A percentile compares a stretch with the other conserved stretches of the same genome.
These are phyloP conservation scores for Notospermus geniculatus DNA, from an alignment of 1,140 invertebrate species.

Conservation along the genomic window DNA sequence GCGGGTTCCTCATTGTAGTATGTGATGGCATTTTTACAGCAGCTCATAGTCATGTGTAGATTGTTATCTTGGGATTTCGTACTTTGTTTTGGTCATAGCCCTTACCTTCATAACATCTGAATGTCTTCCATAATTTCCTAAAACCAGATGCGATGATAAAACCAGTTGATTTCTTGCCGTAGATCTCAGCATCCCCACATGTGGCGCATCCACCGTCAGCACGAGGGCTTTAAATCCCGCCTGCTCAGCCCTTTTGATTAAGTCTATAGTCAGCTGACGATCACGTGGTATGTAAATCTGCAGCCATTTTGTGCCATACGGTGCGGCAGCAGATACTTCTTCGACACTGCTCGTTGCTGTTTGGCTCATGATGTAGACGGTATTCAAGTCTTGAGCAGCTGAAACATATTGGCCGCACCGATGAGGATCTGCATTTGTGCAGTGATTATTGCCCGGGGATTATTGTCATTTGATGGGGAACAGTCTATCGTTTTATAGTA, in stretches of 20 bases:
- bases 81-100: too few relatives aligned
- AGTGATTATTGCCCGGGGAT: too few relatives aligned
- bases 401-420: constrained; percentile 37
- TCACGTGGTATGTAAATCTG: constrained; percentile 69
- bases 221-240: constrained; percentile 86
- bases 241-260: constrained; percentile 77
- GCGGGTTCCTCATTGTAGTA: too few relatives aligned
- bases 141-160: constrained; percentile 76
- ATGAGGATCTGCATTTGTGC: not conserved
- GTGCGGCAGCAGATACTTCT: constrained; percentile 76
- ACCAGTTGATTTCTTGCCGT: constrained; percentile 82
- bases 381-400: constrained; percentile 72
- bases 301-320: constrained; percentile 61
- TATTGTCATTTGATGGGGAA: too few relatives aligned
- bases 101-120: too few relatives aligned
- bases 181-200: constrained; percentile 75
- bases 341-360: constrained; percentile 84
- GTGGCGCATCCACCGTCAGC: constrained; percentile 84
- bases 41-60: too few relatives aligned
- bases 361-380: constrained; percentile 81
- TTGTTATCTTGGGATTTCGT: too few relatives aligned
- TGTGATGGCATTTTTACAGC: too few relatives aligned
- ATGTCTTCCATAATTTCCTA: constrained; percentile 21
- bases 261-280: constrained; percentile 68
- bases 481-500: too few relatives aligned